Evolutionary conservation across 2,888 invertebrate genomes (phyloP), one percentile per base, ranked within the genome.

Genomic region (Lordiphosa andalusiaca): DNA sequence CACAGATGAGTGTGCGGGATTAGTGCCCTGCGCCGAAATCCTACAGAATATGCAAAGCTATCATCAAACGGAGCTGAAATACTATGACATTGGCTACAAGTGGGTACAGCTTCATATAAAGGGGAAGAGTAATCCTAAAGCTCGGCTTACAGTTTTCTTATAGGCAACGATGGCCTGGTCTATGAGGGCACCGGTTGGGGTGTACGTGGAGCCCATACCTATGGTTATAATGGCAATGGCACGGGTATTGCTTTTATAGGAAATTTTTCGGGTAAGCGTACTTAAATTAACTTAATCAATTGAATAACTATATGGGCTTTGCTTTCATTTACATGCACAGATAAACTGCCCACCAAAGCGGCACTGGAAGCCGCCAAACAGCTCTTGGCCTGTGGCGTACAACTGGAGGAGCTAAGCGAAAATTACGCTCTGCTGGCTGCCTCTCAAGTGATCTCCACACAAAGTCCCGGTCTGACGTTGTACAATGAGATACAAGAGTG

Each of bases 151-250:
- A 92, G 92, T 42, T 93, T 92, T 66, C 74, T 93, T 61, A 90
- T 93, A 52, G 93, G 93, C 5, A 92, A 92, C 25, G 93, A 93
- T 77, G 93, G 93, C 4, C 90, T 91, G 33, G 89, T 93, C 7
- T 93, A 93, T 71, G 93, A 93, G 87, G 93, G 93, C 1, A 86
- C 90, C 1, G 93, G 93, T 1, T 94, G 93, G 93, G 89, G 91
- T 4, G 90, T 90, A 37, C 89, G 90, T 7, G 93, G 93, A 0
- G 91, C 92, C 0, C 93, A 93, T 69, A 92, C 92, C 0, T 90
- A 88, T 9, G 90, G 90, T 5, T 93, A 91, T 69, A 93, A 93
- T 80, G 88, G 84, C 25, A 91, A 90, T 71, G 92, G 93, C 19
- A 90, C 93, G n/a, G 93, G 92, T 9, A 91, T 93, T 61, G 91